A percentile compares a stretch with the other conserved stretches of the same genome.
Conservation (phyloP, 1,140 invertebrate genomes). For the Lepidurus arcticus region DNA sequence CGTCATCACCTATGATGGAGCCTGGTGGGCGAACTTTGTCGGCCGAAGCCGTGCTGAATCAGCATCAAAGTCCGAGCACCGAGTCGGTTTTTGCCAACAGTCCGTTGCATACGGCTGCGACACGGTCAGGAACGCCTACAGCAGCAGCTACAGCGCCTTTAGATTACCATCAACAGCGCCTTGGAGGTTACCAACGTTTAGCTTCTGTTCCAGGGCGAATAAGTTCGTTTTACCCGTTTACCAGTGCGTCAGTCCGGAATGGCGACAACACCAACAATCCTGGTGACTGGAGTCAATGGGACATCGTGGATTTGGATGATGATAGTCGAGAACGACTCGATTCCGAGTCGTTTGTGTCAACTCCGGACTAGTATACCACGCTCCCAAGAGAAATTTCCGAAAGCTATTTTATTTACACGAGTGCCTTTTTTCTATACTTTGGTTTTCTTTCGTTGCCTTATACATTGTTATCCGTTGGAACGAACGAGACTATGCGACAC, state of each 20-base stretch:
- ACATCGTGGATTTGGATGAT: neutral
- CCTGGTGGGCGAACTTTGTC: neutral
- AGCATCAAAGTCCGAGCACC: neutral
- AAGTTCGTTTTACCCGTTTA: neutral
- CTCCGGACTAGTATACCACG: neutral
- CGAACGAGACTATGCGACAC: neutral
- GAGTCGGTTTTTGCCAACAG: constrained; percentile 21
- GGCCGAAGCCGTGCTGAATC: constrained; percentile 12
- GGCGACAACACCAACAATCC: neutral
- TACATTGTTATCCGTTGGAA: neutral
- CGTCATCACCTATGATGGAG: constrained; percentile 12
- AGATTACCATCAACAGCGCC: constrained; percentile 3
- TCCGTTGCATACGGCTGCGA: neutral
- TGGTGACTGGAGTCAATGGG: neutral
- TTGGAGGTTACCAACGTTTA: neutral
- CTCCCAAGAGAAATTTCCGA: neutral
- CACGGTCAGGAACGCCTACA: neutral
- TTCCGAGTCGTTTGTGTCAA: neutral
- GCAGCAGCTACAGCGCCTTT: neutral
- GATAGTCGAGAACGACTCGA: neutral
- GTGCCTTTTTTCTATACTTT: neutral
- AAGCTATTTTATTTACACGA: neutral
- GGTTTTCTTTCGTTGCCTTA: neutral
- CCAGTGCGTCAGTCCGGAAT: neutral
- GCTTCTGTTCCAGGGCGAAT: neutral